Evolutionary conservation across 2,113 vertebrate genomes (phyloP).

Genomic region (Nannospalax galili): DNA sequence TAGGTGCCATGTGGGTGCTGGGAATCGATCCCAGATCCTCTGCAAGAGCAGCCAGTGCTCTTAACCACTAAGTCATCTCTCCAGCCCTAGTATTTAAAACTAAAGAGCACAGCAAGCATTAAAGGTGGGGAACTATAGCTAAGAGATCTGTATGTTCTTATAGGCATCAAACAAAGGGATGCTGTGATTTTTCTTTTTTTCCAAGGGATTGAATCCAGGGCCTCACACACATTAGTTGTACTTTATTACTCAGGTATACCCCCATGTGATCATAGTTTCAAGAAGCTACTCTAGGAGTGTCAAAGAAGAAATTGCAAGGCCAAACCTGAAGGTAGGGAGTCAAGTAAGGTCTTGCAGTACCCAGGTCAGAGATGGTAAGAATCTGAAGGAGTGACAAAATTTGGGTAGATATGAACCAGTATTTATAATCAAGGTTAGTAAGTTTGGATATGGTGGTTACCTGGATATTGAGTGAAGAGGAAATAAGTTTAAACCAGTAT

Average conservation of each 20-base stretch:
- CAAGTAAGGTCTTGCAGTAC: background rate
- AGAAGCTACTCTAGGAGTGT: background rate
- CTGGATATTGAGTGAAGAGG: background rate
- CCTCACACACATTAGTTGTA: background rate
- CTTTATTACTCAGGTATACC: background rate
- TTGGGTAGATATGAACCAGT: background rate
- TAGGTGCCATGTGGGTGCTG: too few relatives aligned
- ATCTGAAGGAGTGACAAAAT: background rate
- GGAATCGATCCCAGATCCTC: too few relatives aligned
- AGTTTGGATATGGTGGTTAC: background rate
- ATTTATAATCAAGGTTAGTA: conserved; percentile 3
- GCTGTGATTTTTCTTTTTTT: background rate
- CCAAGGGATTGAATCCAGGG: background rate
- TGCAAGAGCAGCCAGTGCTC: too few relatives aligned
- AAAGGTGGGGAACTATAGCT: background rate
- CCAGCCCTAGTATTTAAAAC: background rate
- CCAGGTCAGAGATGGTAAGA: background rate
- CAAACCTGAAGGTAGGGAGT: background rate
- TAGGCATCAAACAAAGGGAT: background rate
- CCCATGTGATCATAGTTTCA: conserved; percentile 29
- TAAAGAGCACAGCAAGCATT: conserved; percentile 7
- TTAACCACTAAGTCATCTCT: too few relatives aligned
- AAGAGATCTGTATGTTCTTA: background rate
- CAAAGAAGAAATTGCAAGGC: background rate
- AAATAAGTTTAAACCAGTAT: background rate